phyloP scores from a whole-genome alignment of 2,797 vertebrate species.

The Dromococcyx pavoninus region DNA sequence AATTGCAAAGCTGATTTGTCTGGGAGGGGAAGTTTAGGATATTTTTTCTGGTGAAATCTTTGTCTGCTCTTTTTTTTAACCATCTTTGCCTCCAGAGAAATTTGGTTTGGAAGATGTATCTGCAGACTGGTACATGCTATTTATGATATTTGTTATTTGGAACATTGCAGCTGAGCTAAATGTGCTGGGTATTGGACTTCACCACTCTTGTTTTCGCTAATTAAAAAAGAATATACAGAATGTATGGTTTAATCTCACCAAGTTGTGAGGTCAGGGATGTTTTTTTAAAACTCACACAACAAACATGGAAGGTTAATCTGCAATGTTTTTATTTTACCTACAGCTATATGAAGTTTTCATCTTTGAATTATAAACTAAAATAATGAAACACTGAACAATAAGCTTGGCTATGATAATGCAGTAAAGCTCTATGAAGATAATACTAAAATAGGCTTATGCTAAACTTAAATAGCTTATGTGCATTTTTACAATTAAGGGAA shows the following conservation, averaged over 20 bases:
- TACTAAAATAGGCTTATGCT: background rate
- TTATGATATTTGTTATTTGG: background rate
- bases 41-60: background rate
- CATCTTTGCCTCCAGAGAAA: background rate
- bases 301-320: background rate
- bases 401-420: background rate
- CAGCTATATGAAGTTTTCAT: background rate
- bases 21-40: background rate
- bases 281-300: background rate
- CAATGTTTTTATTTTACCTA: background rate
- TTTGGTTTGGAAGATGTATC: background rate
- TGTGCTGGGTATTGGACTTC: background rate
- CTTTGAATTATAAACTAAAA: background rate
- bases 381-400: background rate
- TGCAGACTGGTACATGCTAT: background rate
- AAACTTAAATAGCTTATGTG: background rate
- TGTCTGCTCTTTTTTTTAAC: background rate
- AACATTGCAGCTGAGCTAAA: background rate
- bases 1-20: background rate
- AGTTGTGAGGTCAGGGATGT: background rate
- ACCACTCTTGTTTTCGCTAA: background rate
- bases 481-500: background rate
- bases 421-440: background rate
- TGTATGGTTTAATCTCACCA: background rate
- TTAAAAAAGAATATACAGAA: background rate